Percentiles rank a stretch among this genome's conserved stretches.
phyloP scores from a whole-genome alignment of 2,113 vertebrate species.

The Mohoua ochrocephala region DNA sequence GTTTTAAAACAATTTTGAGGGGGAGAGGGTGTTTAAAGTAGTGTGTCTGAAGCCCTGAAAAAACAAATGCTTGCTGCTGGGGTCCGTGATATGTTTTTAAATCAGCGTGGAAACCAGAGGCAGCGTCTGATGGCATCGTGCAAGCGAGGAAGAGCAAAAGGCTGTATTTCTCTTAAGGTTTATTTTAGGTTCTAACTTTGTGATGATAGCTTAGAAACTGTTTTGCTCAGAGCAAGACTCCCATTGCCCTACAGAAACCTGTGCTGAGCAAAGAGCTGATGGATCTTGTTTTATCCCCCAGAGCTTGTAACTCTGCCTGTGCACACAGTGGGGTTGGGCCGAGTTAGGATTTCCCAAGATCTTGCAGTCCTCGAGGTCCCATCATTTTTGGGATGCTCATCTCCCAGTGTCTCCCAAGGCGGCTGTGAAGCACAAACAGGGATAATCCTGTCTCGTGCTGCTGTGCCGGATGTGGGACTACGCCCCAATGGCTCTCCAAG shows the following conservation, averaged over 20 bases:
- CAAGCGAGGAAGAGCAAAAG: neutral
- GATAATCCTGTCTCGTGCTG: neutral
- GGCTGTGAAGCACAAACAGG: neutral
- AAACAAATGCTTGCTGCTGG: neutral
- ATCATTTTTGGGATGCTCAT: neutral
- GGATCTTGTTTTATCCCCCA: neutral
- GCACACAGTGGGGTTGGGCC: neutral
- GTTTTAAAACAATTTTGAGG: neutral
- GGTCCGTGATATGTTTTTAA: neutral
- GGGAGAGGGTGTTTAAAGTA: neutral
- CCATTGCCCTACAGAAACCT: neutral
- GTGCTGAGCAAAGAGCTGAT: neutral
- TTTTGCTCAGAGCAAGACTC: neutral
- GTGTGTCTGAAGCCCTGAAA: neutral
- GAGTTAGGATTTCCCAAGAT: neutral
- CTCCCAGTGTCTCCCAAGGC: neutral
- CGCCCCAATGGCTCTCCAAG: neutral
- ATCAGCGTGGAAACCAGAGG: neutral
- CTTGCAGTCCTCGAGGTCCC: accelerated
- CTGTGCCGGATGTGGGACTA: neutral
- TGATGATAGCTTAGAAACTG: neutral
- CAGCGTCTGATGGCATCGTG: neutral
- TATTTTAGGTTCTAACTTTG: neutral
- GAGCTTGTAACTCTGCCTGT: neutral
- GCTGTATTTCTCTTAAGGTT: neutral